Conservation (phyloP, 2,113 vertebrate species). For the Channa argus region DNA sequence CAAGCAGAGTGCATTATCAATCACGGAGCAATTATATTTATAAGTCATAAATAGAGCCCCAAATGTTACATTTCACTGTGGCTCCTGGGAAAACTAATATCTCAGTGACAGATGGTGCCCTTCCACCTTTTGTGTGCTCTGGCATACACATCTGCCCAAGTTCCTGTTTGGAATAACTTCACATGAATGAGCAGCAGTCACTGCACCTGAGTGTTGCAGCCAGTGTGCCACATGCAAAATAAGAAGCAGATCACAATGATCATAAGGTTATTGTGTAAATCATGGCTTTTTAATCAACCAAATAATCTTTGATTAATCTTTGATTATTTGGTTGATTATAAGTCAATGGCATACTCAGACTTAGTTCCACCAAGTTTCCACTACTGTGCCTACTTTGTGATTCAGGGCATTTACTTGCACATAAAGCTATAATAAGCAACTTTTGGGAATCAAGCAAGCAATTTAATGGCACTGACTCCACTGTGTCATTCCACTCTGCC, state of each 20-base stretch:
- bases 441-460: too few species aligned
- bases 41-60: conserved; percentile 40
- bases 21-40: conserved; percentile 50
- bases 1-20: conserved; percentile 46
- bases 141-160: conserved; percentile 26
- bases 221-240: neutral
- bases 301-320: too few species aligned
- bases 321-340: too few species aligned
- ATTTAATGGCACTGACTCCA: too few species aligned
- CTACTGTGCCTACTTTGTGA: neutral
- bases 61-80: conserved; percentile 38
- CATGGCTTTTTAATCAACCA: too few species aligned
- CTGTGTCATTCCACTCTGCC: too few species aligned
- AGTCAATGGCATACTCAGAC: too few species aligned
- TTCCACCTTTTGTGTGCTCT: conserved; percentile 31
- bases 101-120: conserved; percentile 57
- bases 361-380: too few species aligned
- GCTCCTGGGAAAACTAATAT: conserved; percentile 50
- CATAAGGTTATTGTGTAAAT: neutral
- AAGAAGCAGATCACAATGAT: neutral
- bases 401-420: too few species aligned
- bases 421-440: too few species aligned
- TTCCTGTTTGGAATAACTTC: conserved; percentile 20
- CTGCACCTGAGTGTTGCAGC: too few species aligned
- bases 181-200: conserved; percentile 27